Base-by-base conservation (phyloP, 2,888 invertebrate genomes). In the Cheilosia scutellata region DNA sequence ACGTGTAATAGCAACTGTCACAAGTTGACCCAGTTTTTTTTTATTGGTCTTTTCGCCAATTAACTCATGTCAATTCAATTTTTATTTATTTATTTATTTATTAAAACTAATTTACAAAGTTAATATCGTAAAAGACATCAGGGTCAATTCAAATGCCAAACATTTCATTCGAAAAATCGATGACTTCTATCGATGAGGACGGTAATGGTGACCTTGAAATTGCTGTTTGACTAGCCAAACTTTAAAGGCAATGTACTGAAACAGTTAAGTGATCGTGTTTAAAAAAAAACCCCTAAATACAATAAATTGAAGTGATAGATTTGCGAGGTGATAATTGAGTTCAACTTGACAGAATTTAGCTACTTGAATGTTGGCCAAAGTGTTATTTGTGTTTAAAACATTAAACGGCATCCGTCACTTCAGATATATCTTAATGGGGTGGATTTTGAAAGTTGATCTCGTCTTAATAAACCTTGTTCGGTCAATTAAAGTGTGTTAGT, bases 321-420 rank as follows among this genome's bases (percentile, higher is more conserved):
- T 31, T 7, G 13, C 33, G 49, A 63, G 47, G 63, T 37, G 63
- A 63, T 63, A 63, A 63, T 63, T 63, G 47, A 20, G 25, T 20
- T 31, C 13, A 11, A 33, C 31, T 49, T 62, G 27, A 44, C 29
- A 44, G 44, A 42, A 27, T 29, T 49, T 49, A 6, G 33, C 47
- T 11, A 13, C 13, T 49, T 33, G 47, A 63, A 49, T 44, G 47
- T 25, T 47, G 47, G 16, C 33, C 16, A 13, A 33, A 47, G 33
- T 49, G 63, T n/a, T 25, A 13, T 29, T 27, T 25, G 25, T 25
- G 51, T 11, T 51, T 9, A 6, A 20, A 11, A 27, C 11, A 25
- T 51, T 9, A 5, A 51, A 25, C 7, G 25, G 25, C 25, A 20
- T n/a, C 13, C n/a, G 44, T 16, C 44, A 16, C 44, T 44, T 16